Conservation (phyloP, 2,113 vertebrate genomes). For the Indicator indicator region DNA sequence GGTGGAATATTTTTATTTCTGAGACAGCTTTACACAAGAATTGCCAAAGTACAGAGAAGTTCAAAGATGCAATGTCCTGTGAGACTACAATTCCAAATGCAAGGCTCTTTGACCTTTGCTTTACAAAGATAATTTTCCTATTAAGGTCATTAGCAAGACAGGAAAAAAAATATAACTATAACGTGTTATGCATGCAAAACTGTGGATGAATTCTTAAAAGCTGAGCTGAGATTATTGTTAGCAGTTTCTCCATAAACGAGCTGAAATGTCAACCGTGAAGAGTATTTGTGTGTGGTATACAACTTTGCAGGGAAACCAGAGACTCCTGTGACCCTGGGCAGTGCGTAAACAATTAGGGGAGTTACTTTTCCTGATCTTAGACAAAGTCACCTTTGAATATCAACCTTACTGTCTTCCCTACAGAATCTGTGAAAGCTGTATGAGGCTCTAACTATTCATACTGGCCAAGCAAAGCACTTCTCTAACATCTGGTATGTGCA, state of each 20-base stretch:
- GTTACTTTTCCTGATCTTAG: not conserved
- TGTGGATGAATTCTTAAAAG: not conserved
- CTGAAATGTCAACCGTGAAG: not conserved
- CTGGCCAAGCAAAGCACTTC: not conserved
- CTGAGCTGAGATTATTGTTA: not conserved
- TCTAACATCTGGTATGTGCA: slow-evolving; percentile 64
- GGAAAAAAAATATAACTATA: not conserved
- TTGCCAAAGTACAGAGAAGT: not conserved
- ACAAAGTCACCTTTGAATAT: not conserved
- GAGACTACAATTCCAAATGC: not conserved
- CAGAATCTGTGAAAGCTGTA: not conserved
- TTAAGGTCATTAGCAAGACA: not conserved
- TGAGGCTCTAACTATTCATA: not conserved
- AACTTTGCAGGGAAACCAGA: not conserved
- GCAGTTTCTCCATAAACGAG: not conserved
- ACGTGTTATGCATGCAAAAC: not conserved
- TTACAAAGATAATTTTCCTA: not conserved
- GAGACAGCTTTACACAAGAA: not conserved
- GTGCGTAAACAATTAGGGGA: not conserved
- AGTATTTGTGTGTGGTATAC: not conserved
- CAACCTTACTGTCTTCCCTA: not conserved
- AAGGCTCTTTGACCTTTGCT: not conserved
- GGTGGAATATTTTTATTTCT: not conserved
- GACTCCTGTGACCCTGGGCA: not conserved
- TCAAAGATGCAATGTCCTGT: not conserved